Percentiles rank a stretch among this genome's conserved stretches.
These are phyloP conservation scores for Brotula barbata DNA, from an alignment of 2,797 vertebrate species.

Conservation along the genomic window DNA sequence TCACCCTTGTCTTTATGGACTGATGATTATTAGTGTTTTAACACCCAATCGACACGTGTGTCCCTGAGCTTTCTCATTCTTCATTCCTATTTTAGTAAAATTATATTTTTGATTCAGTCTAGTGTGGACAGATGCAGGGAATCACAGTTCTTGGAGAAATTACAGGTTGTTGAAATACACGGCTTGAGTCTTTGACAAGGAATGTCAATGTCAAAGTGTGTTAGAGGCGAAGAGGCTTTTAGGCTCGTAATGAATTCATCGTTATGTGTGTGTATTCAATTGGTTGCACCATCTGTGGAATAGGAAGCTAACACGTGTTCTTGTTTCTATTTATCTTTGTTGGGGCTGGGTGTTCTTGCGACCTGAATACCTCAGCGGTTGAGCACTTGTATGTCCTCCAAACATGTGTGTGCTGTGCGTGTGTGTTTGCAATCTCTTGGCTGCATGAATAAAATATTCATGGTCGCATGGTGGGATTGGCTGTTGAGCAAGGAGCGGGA, in stretches of 20 bases:
- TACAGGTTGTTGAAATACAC: conserved; percentile 51
- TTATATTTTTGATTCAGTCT: not conserved
- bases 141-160: conserved; percentile 36
- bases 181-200: conserved; percentile 43
- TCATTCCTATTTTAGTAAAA: too few species aligned
- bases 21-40: conserved; percentile 13
- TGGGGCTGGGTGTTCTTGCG: conserved; percentile 64
- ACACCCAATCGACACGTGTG: conserved; percentile 1
- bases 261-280: conserved; percentile 40
- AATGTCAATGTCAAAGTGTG: conserved; percentile 46
- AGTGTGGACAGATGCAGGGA: conserved; percentile 25
- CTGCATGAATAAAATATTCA: conserved; percentile 77
- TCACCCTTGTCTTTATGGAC: conserved; percentile 23
- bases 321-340: conserved; percentile 66
- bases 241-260: conserved; percentile 42
- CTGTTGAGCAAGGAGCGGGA: conserved; percentile 69
- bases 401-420: conserved; percentile 48
- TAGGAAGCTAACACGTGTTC: conserved; percentile 41
- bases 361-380: conserved; percentile 74
- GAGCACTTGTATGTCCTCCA: conserved; percentile 67
- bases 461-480: conserved; percentile 76
- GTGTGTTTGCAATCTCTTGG: conserved; percentile 67
- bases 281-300: conserved; percentile 42
- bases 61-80: conserved; percentile 3
- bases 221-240: conserved; percentile 24